Evolutionary conservation across 2,888 invertebrate genomes (phyloP).

Genomic region (Caenorhabditis uteleia): DNA sequence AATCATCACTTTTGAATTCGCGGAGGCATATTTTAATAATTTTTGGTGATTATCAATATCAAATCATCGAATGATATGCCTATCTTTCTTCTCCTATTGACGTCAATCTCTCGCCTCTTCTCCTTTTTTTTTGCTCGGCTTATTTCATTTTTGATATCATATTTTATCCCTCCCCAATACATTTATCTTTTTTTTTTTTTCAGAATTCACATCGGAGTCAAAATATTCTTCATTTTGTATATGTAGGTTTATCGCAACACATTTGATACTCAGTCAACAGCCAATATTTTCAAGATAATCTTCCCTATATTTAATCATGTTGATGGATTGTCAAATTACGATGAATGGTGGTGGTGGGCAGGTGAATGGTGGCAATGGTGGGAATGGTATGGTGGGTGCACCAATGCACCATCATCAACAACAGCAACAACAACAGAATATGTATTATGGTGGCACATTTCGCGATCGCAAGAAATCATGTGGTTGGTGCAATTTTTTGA

Average conservation of each 20-base stretch:
- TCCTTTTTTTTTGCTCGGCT: too few relatives aligned
- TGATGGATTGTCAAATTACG: slow-evolving; percentile 32
- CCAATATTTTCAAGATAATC: neutral
- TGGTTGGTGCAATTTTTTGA: slow-evolving; percentile 13
- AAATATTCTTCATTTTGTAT: too few relatives aligned
- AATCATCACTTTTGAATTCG: too few relatives aligned
- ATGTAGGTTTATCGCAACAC: too few relatives aligned
- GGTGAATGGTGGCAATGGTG: neutral
- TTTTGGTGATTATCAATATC: too few relatives aligned
- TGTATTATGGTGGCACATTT: slow-evolving; percentile 6
- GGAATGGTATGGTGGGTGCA: neutral
- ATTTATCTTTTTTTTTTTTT: neutral
- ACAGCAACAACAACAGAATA: slow-evolving; percentile 1
- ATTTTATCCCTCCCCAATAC: neutral
- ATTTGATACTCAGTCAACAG: too few relatives aligned
- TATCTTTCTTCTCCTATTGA: too few relatives aligned
- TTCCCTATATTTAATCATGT: too few relatives aligned
- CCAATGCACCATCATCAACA: neutral
- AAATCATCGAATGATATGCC: too few relatives aligned
- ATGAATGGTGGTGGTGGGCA: slow-evolving; percentile 5
- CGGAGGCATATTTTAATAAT: too few relatives aligned
- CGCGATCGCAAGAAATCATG: slow-evolving; percentile 33
- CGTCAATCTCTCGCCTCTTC: too few relatives aligned
- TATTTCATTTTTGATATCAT: neutral
- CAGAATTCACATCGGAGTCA: too few relatives aligned